Evolutionary conservation across 2,888 invertebrate genomes (phyloP), one percentile per base, ranked within the genome.

Genomic region (Hydrotaea diabolus): DNA sequence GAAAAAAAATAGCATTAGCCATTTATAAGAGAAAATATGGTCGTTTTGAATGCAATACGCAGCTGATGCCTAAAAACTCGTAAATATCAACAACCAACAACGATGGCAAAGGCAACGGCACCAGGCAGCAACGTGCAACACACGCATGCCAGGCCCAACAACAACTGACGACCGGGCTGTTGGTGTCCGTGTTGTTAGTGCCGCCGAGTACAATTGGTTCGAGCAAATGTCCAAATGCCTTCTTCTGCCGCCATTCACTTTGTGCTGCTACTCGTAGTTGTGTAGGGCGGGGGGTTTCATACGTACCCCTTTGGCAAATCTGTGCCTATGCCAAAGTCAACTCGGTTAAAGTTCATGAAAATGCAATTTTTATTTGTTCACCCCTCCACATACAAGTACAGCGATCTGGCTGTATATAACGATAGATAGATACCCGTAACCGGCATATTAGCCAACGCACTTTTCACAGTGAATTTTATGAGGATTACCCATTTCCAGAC

Each of bases 351-450:
- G 91, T 91, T 90, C 90, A 91, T 91, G 90, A 91, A 91, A 91
- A 91, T 90, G 90, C 91, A 91, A 91, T 91, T 90, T 91, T 90
- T 91, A 89, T 90, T 91, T 88, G 74, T 26, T 74, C n/a, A n/a
- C n/a, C n/a, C n/a, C n/a, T 72, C 43, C 66, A 36, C 19, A 23
- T 66, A 31, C 49, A 71, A 19, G 55, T 23, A 73, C n/a, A 71
- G 64, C 2, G 21, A 46, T 19, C 23, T 71, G 49, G 26, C 39
- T 57, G 39, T 43, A 43, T 53, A 36, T 62, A 49, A n/a, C n/a
- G n/a, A 39, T 4, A 39, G 39, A 39, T 39, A 39, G 39, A 39
- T 11, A 39, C 39, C 49, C 73, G 55, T 71, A 80, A 7, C 36
- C 78, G 77, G 49, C 82, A 79, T 74, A 77, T 77, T 79, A 74